A percentile compares a stretch with the other conserved stretches of the same genome.
phyloP scores from a whole-genome alignment of 2,797 vertebrate species.

The Takifugu ocellatus region DNA sequence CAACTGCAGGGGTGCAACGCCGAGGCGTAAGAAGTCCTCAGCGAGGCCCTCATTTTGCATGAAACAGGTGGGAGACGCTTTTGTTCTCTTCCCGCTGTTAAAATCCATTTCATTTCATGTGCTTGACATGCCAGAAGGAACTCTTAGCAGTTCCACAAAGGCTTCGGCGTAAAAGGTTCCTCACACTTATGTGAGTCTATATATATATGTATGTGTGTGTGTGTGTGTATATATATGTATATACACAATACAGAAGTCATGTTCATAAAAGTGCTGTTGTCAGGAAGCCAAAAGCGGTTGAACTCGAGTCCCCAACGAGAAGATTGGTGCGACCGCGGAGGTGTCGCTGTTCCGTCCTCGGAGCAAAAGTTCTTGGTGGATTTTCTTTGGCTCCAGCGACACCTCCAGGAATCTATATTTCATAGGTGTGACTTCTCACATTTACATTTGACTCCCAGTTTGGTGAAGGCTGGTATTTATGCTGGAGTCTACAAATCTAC shows the following conservation, averaged over 20 bases:
- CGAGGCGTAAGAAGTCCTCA: constrained; percentile 75
- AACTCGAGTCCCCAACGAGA: constrained; percentile 11
- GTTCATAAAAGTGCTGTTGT: constrained; percentile 56
- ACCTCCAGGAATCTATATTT: constrained; percentile 11
- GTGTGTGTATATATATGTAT: no score
- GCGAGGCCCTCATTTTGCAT: constrained; percentile 79
- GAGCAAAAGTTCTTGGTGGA: constrained; percentile 38
- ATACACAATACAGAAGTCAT: constrained; percentile 50
- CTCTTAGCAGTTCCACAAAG: constrained; percentile 62
- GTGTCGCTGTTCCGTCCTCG: constrained; percentile 52
- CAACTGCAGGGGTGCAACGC: constrained; percentile 75
- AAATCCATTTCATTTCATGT: constrained; percentile 81
- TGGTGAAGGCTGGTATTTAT: constrained; percentile 10
- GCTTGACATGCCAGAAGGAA: constrained; percentile 76
- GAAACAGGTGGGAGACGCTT: constrained; percentile 81
- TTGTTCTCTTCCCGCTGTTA: constrained; percentile 82
- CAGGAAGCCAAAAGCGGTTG: constrained; percentile 67
- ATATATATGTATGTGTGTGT: no score
- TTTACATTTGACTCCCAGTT: constrained; percentile 24
- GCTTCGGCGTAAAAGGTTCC: constrained; percentile 62
- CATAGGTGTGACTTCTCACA: constrained; percentile 9
- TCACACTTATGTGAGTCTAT: constrained; percentile 33
- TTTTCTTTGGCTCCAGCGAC: constrained; percentile 16
- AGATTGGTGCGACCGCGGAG: constrained; percentile 51
- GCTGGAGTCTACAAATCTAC: constrained; percentile 19